Conservation (phyloP, 2,113 vertebrate genomes). For the Pardalotus punctatus region DNA sequence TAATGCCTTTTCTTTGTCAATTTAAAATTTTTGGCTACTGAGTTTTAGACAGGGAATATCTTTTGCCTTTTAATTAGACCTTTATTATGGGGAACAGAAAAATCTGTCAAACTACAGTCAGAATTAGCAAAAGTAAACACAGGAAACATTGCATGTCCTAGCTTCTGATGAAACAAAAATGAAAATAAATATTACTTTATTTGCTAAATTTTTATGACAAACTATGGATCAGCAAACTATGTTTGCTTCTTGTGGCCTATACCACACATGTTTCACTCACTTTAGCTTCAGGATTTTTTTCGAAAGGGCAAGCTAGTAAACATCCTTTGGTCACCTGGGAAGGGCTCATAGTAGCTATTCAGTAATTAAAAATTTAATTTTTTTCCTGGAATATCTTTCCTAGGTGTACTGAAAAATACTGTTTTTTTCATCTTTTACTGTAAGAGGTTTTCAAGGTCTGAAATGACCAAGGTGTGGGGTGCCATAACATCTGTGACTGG, state of each 20-base stretch:
- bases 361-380: not conserved
- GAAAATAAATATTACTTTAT: not conserved
- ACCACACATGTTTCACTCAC: not conserved
- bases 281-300: not conserved
- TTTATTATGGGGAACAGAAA: not conserved
- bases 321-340: not conserved
- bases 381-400: not conserved
- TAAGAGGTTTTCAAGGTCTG: not conserved
- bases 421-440: not conserved
- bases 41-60: not conserved
- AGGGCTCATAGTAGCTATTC: not conserved
- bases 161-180: not conserved
- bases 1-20: not conserved
- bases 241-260: not conserved
- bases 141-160: not conserved
- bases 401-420: not conserved
- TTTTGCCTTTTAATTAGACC: slow-evolving; percentile 14
- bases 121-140: not conserved
- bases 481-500: no score
- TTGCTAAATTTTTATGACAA: not conserved
- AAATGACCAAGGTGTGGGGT: not conserved
- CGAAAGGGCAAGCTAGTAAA: not conserved
- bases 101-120: not conserved
- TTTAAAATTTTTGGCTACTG: not conserved
- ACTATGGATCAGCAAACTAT: not conserved